Percentiles rank a stretch among this genome's conserved stretches.
These are phyloP conservation scores for Hirudinaria manillensis DNA, from an alignment of 2,888 invertebrate genomes.

Conservation along the genomic window DNA sequence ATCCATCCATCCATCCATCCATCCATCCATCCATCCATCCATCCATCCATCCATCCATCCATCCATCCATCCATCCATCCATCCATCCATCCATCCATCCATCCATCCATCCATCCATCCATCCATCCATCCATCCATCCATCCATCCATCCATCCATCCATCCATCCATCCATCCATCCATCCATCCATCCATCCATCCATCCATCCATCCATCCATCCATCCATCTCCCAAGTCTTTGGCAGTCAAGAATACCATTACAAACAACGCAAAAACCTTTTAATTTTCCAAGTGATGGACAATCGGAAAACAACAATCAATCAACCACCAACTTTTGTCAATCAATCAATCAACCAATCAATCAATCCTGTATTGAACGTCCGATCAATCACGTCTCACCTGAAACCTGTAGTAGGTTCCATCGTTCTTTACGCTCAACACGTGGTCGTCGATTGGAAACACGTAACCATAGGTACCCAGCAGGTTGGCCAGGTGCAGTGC, in stretches of 20 bases:
- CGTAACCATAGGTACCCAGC: constrained; percentile 91
- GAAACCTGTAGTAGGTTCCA: constrained; percentile 86
- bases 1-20: too few relatives aligned
- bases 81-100: too few relatives aligned
- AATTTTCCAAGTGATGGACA: neutral
- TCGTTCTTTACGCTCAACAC: constrained; percentile 93
- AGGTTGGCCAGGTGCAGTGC: constrained; percentile 89
- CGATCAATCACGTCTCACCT: constrained; percentile 52
- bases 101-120: too few relatives aligned
- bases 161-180: too few relatives aligned
- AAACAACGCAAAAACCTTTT: neutral
- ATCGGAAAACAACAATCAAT: neutral
- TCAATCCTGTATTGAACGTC: neutral
- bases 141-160: too few relatives aligned
- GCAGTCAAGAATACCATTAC: neutral
- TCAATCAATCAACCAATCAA: neutral
- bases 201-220: too few relatives aligned
- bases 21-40: too few relatives aligned
- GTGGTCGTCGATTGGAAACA: constrained; percentile 98
- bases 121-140: too few relatives aligned
- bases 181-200: too few relatives aligned
- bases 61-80: too few relatives aligned
- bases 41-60: too few relatives aligned
- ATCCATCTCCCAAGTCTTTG: neutral
- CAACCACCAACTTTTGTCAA: neutral